A percentile compares a stretch with the other conserved stretches of the same genome.
These are phyloP conservation scores for Callorhinus ursinus DNA, from an alignment of 2,113 vertebrate species.

Conservation along the genomic window DNA sequence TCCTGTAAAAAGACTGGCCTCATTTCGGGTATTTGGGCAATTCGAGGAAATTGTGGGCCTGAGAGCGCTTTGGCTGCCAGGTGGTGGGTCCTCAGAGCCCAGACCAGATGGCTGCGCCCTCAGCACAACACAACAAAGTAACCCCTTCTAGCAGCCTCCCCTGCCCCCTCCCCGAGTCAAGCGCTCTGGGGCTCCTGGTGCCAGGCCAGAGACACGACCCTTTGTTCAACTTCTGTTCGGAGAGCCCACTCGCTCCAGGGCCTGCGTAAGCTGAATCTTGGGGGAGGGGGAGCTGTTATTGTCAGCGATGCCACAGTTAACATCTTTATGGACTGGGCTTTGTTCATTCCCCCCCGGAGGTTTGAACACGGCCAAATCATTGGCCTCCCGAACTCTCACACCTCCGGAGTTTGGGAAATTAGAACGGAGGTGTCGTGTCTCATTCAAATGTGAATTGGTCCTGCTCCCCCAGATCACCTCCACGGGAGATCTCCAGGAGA, in stretches of 20 bases:
- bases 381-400: neutral
- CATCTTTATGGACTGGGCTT: neutral
- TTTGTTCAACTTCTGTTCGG: neutral
- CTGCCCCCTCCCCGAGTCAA: neutral
- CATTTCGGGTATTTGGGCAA: neutral
- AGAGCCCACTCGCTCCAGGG: neutral
- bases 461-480: neutral
- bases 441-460: slow-evolving; percentile 11
- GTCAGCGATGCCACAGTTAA: neutral
- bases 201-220: slow-evolving; percentile 4
- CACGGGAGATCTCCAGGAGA: neutral
- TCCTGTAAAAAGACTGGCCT: neutral
- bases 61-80: slow-evolving; percentile 8
- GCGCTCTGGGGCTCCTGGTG: neutral
- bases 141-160: neutral
- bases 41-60: neutral
- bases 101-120: neutral
- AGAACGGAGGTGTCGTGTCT: neutral
- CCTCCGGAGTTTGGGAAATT: slow-evolving; percentile 11
- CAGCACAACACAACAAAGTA: slow-evolving; percentile 8
- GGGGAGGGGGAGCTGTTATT: neutral
- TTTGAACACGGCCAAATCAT: neutral
- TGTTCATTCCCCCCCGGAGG: neutral
- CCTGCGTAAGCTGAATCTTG: neutral
- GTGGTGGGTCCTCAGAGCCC: neutral